Evolutionary conservation across 2,797 vertebrate species (phyloP).

Genomic region (Sardinella longiceps): DNA sequence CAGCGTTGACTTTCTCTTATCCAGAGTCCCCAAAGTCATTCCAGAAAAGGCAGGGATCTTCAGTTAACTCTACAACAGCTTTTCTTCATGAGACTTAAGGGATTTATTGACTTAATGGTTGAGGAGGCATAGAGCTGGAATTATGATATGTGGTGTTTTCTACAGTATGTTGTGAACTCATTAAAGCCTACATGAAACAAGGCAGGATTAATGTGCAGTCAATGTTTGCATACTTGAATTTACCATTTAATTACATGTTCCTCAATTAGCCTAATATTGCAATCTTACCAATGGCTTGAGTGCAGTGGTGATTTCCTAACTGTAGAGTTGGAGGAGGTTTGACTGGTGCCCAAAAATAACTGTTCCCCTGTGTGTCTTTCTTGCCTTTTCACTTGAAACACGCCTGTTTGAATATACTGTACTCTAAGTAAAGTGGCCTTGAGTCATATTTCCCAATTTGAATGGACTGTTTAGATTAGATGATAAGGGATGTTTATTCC

Average conservation of each 20-base stretch:
- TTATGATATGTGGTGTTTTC: too few relatives aligned
- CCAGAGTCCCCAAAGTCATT: background rate
- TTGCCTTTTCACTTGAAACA: background rate
- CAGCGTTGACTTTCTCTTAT: background rate
- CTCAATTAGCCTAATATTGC: background rate
- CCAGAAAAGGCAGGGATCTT: background rate
- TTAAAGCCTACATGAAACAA: too few relatives aligned
- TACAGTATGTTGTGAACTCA: too few relatives aligned
- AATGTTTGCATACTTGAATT: background rate
- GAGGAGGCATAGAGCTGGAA: background rate
- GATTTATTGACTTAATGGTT: background rate
- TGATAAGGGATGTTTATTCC: background rate
- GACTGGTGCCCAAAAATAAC: too few relatives aligned
- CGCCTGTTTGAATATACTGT: background rate
- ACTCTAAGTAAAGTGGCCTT: background rate
- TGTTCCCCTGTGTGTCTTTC: background rate
- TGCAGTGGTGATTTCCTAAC: background rate
- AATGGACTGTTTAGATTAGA: background rate
- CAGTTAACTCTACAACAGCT: too few relatives aligned
- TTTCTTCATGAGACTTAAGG: background rate
- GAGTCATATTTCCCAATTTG: background rate
- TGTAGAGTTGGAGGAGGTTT: background rate
- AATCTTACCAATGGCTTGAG: background rate
- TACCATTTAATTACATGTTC: background rate
- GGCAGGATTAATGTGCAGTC: background rate